Base-by-base conservation (phyloP, 2,797 vertebrate genomes). In the Melanogrammus aeglefinus region DNA sequence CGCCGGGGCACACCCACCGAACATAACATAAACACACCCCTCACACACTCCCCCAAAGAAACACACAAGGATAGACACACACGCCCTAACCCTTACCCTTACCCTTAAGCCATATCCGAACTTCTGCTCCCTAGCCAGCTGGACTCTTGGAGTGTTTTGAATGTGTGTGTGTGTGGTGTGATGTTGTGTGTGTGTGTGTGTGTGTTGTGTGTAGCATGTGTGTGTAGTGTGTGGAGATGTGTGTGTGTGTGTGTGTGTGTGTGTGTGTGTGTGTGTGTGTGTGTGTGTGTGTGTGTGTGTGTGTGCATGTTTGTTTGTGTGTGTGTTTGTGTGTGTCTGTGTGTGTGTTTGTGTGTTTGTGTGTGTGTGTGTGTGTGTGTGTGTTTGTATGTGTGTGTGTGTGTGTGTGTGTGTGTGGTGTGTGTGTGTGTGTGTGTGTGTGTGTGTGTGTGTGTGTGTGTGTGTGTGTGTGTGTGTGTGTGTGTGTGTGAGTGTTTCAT, bases 81-180 rank as follows among this genome's bases (percentile, higher is more conserved):
- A n/a, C n/a, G n/a, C n/a, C n/a, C n/a, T n/a, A n/a, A n/a, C n/a
- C n/a, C n/a, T n/a, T n/a, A n/a, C n/a, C n/a, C n/a, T n/a, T n/a
- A n/a, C n/a, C n/a, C n/a, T n/a, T n/a, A n/a, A n/a, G n/a, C n/a
- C n/a, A n/a, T n/a, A n/a, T n/a, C n/a, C n/a, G n/a, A n/a, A n/a
- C n/a, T n/a, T n/a, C n/a, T n/a, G n/a, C n/a, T n/a, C n/a, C n/a
- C n/a, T n/a, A n/a, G n/a, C n/a, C n/a, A n/a, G n/a, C n/a, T n/a
- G n/a, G n/a, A n/a, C n/a, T n/a, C n/a, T n/a, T n/a, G n/a, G n/a
- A n/a, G n/a, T n/a, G n/a, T n/a, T n/a, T n/a, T n/a, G n/a, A n/a
- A n/a, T n/a, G n/a, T n/a, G n/a, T n/a, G n/a, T 31, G 70, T 77
- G 76, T 57, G 76, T 21, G 76, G 76, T 63, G 77, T 78, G 35